Base-by-base conservation (phyloP, 2,113 vertebrate species). In the Acanthochromis polyacanthus region DNA sequence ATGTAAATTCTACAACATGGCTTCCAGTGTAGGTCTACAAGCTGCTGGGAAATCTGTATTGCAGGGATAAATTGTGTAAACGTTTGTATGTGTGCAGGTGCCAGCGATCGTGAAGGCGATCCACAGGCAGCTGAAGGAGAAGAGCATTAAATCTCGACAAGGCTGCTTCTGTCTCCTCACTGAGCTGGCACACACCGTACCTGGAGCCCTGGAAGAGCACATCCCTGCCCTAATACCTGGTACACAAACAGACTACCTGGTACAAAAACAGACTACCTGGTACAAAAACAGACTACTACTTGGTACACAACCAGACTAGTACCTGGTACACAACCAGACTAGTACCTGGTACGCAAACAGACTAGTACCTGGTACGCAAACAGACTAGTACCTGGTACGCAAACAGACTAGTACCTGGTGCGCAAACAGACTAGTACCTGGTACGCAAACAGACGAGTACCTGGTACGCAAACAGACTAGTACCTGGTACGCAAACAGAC, bases 121-220 rank as follows among this genome's bases (percentile, higher is more conserved):
- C 64, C 96, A 98, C 88, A 94, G 93, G 73, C 97, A 97, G 84
- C 94, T 99, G 23, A 98, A 95, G 83, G 97, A 97, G 38, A 97
- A 96, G 85, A 99, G 95, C 60, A 52, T 95, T 58, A 96, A 95
- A 64, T 95, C 95, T 5, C 95, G 97, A 20, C 98, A 99, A 89
- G 96, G 96, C 23, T 97, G 97, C 88, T 97, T 99, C 92, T 92
- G 85, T 77, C 94, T 99, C 19, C 93, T 99, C 73, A 95, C 95
- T 0, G 97, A 99, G 76, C 81, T 99, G 83, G 94, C 95, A 1
- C 92, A 77, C 0, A 95, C 96, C 22, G 93, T 96, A 14, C 97
- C 97, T 0, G 96, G 97, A 70, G 95, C 95, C 60, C 93, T 99
- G 85, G 95, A 96, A 0, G 94, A 95, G 64, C 96, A 99, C 74